Conservation (phyloP, 1,140 invertebrate genomes). For the Polypedilum vanderplanki region DNA sequence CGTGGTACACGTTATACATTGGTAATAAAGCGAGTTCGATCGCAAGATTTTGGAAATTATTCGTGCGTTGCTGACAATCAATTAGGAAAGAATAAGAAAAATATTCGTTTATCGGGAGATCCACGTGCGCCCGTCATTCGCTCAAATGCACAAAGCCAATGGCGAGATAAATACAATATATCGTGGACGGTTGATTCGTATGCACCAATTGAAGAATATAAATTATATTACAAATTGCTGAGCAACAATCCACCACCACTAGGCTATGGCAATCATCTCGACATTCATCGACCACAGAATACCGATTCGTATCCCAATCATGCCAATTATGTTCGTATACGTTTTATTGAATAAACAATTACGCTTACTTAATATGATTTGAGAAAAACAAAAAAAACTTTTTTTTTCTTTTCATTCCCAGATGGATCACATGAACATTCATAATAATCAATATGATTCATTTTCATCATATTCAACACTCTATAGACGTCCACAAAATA, state of each 20-base stretch:
- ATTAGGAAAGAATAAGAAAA: constrained; percentile 49
- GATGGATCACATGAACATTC: neutral
- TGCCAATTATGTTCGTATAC: constrained; percentile 22
- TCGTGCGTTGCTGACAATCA: constrained; percentile 53
- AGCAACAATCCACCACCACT: constrained; percentile 36
- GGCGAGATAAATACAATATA: constrained; percentile 51
- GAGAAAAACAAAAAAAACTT: neutral
- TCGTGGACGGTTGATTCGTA: constrained; percentile 52
- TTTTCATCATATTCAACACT: constrained; percentile 35
- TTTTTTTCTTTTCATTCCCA: neutral
- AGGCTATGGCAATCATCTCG: constrained; percentile 39
- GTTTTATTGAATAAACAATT: neutral
- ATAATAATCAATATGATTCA: neutral
- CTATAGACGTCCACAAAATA: constrained; percentile 34
- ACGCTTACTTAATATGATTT: neutral
- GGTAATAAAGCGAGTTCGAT: constrained; percentile 50
- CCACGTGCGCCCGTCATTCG: neutral
- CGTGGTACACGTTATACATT: constrained; percentile 50
- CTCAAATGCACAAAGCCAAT: constrained; percentile 45
- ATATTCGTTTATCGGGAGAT: constrained; percentile 51
- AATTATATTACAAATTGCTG: constrained; percentile 49
- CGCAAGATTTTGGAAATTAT: constrained; percentile 54
- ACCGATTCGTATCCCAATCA: constrained; percentile 24
- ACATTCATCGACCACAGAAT: constrained; percentile 20
- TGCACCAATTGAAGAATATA: constrained; percentile 51